Base-by-base conservation (phyloP, 2,113 vertebrate genomes). In the Gavia stellata region DNA sequence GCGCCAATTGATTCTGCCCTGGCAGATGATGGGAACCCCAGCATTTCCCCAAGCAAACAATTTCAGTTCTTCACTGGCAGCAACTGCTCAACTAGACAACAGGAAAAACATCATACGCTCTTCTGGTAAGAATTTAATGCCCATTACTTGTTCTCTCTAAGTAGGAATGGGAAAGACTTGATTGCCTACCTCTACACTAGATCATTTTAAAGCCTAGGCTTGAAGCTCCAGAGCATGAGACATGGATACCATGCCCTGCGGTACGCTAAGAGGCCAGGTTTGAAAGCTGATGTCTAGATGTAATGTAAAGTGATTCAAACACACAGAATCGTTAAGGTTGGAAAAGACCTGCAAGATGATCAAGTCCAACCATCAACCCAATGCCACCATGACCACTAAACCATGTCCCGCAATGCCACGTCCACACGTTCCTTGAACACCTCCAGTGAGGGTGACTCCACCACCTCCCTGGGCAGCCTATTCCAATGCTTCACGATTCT, bases 221-320 rank as follows among this genome's bases (percentile, higher is more conserved):
- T n/a, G n/a, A n/a, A n/a, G n/a, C n/a, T n/a, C n/a, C n/a, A n/a
- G n/a, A n/a, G n/a, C 26, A 50, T 4, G 13, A 73, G 25, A 56
- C 0, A 0, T 10, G 12, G 42, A 5, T 34, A 47, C 40, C 62
- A 11, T 3, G 15, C 24, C 50, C 3, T 3, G 15, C 16, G 56
- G 34, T 24, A 79, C 0, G 6, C 13, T 0, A 0, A 71, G 25
- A 68, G 33, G 34, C 17, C 42, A 42, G 0, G 0, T n/a, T 68
- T 34, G 38, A 87, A 91, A 44, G 44, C 40, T 18, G 33, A 5
- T 21, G 36, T 19, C 31, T 72, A 66, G 26, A 79, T 33, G 36
- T 61, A 63, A 61, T 5, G 14, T 8, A 16, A 79, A 77, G 26
- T 21, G n/a, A 78, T 63, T 63, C 26, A 28, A 73, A 90, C 13